Percentiles rank a stretch among this genome's conserved stretches.
These are phyloP conservation scores for Eumeta japonica DNA, from an alignment of 1,140 invertebrate species.

Conservation along the genomic window DNA sequence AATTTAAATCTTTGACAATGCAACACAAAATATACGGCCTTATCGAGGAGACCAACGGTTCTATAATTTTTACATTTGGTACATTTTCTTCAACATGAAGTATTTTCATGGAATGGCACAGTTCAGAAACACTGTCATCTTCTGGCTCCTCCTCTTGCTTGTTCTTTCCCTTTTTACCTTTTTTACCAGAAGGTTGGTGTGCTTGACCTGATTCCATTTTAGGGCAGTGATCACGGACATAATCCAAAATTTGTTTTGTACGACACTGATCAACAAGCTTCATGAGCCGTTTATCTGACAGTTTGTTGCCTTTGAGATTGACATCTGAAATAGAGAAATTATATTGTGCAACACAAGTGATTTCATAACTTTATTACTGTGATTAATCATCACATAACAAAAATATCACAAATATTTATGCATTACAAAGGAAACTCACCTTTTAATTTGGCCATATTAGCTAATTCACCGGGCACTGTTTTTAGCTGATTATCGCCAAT, in stretches of 20 bases:
- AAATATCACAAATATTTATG: too few species aligned
- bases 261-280: slow-evolving; percentile 72
- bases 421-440: slow-evolving; percentile 51
- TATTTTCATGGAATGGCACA: slow-evolving; percentile 49
- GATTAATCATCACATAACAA: too few species aligned
- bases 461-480: slow-evolving; percentile 63
- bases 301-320: slow-evolving; percentile 69
- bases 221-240: slow-evolving; percentile 64
- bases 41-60: slow-evolving; percentile 59
- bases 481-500: slow-evolving; percentile 67
- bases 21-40: slow-evolving; percentile 74
- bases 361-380: too few species aligned
- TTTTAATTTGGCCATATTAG: slow-evolving; percentile 69
- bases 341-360: too few species aligned
- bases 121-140: slow-evolving; percentile 24
- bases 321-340: slow-evolving; percentile 48
- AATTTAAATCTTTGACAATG: slow-evolving; percentile 65
- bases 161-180: slow-evolving; percentile 32
- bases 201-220: slow-evolving; percentile 35
- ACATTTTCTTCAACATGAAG: slow-evolving; percentile 60
- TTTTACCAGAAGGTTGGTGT: slow-evolving; percentile 55
- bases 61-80: slow-evolving; percentile 57
- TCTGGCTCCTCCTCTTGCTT: slow-evolving; percentile 44
- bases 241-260: slow-evolving; percentile 69
- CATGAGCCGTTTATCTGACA: slow-evolving; percentile 68